phyloP scores from a whole-genome alignment of 2,888 invertebrate species.

The Megamerina dolium region DNA sequence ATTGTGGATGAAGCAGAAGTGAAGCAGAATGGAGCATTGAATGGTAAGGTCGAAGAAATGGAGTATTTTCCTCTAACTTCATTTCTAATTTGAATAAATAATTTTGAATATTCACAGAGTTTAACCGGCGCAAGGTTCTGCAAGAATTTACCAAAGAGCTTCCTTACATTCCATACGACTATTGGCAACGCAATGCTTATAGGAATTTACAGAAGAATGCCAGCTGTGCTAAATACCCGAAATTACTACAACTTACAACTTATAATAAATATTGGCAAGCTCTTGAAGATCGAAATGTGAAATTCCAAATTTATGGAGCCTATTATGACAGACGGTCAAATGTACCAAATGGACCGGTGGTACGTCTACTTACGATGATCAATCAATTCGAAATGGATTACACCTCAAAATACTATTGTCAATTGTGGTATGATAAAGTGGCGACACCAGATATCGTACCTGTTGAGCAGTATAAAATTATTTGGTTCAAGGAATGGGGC shows the following conservation, averaged over 20 bases:
- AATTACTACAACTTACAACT: constrained; percentile 78
- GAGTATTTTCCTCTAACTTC: too few species aligned
- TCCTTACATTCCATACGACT: background rate
- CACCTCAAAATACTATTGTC: constrained; percentile 57
- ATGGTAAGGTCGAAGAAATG: too few species aligned
- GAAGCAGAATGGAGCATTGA: too few species aligned
- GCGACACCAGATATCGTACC: constrained; percentile 69
- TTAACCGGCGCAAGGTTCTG: too few species aligned
- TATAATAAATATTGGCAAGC: constrained; percentile 92
- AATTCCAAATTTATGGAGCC: constrained; percentile 81
- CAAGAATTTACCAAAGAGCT: constrained; percentile 3
- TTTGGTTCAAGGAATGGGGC: constrained; percentile 87
- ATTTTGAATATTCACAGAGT: too few species aligned
- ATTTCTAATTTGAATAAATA: too few species aligned
- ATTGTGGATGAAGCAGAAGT: too few species aligned
- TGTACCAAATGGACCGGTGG: constrained; percentile 71
- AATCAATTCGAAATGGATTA: constrained; percentile 73
- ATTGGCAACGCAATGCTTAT: constrained; percentile 31
- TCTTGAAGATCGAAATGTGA: constrained; percentile 66
- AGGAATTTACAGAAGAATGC: constrained; percentile 20
- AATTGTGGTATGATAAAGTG: constrained; percentile 76
- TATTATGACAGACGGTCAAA: constrained; percentile 74
- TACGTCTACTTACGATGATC: constrained; percentile 79
- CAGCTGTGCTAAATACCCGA: constrained; percentile 73
- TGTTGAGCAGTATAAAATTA: constrained; percentile 79